Evolutionary conservation across 2,888 invertebrate genomes (phyloP), one percentile per base, ranked within the genome.

Genomic region (Lasioglossum lativentre): DNA sequence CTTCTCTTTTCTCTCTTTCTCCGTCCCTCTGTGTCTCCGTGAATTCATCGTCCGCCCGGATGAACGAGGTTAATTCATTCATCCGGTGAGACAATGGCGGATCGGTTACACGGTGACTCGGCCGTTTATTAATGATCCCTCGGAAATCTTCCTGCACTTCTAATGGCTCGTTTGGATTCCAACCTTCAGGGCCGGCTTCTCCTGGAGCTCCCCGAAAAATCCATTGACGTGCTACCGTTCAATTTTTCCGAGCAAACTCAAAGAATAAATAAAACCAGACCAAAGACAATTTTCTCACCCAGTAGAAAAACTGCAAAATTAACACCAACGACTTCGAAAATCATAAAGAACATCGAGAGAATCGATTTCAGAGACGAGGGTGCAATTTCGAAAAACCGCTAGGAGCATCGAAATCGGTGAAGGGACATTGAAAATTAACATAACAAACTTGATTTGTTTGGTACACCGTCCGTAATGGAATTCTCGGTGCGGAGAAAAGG

Each of bases 61-160:
- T 85, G 87, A 92, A 89, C 88, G 83, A 89, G 90, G 91, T 91
- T 93, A 92, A 93, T 93, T 92, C 92, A 92, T 93, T 93, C 91
- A 90, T 92, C 90, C 91, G 89, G 90, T 88, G 91, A 92, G 90
- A 93, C 93, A 94, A 94, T 92, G 92, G 91, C 90, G 90, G 90
- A 93, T 94, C 92, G 91, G 89, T 94, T 92, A 92, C 92, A 91
- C 91, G 89, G 87, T 92, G 93, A 93, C 92, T 92, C 86, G 89
- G 86, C 90, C 91, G 92, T 93, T 93, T 94, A 94, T 94, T 93
- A 94, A 94, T 94, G 93, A 93, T 92, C 88, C 86, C 83, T 79
- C 79, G 90, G 88, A 87, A 85, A 85, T 89, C 89, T 88, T 86
- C 85, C 83, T 88, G 90, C 79, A 59, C 45, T 84, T 78, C 82